Conservation (phyloP, 2,888 invertebrate genomes). For the Diabrotica balteata region DNA sequence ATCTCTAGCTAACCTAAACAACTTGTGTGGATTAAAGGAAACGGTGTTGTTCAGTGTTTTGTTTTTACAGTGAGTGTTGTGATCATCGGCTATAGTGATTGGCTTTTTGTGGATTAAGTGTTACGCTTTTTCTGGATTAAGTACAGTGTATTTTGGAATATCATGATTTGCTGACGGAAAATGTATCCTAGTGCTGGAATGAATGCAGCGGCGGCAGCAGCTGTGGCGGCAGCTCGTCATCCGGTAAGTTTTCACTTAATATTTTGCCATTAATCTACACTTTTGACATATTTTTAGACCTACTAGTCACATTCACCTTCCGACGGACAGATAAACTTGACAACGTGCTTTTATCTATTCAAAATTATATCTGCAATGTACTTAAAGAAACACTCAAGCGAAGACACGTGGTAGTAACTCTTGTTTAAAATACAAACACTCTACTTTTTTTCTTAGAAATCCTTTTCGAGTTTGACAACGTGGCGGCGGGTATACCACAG, state of each 20-base stretch:
- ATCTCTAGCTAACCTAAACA: constrained; percentile 12
- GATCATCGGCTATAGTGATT: constrained; percentile 19
- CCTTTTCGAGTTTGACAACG: too few relatives aligned
- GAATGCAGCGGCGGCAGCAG: constrained; percentile 86
- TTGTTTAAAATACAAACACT: too few relatives aligned
- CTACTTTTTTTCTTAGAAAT: too few relatives aligned
- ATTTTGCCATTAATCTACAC: background rate
- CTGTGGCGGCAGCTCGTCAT: constrained; percentile 85
- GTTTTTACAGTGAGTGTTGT: constrained; percentile 25
- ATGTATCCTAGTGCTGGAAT: constrained; percentile 89
- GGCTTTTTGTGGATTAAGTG: constrained; percentile 22
- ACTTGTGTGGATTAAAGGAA: constrained; percentile 2
- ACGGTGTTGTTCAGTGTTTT: constrained; percentile 8
- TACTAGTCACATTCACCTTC: background rate
- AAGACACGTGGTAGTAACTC: too few relatives aligned
- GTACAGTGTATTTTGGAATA: constrained; percentile 40
- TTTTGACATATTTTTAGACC: background rate
- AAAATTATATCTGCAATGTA: too few relatives aligned
- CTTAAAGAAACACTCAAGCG: too few relatives aligned
- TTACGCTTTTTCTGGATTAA: constrained; percentile 20
- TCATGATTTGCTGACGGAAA: constrained; percentile 62
- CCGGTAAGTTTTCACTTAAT: constrained; percentile 70
- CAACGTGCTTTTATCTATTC: too few relatives aligned
- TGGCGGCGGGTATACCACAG: too few relatives aligned
- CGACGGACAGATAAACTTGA: constrained; percentile 1